A percentile compares a stretch with the other conserved stretches of the same genome.
phyloP scores from a whole-genome alignment of 1,140 invertebrate species.

The Neotoxoptera formosana region DNA sequence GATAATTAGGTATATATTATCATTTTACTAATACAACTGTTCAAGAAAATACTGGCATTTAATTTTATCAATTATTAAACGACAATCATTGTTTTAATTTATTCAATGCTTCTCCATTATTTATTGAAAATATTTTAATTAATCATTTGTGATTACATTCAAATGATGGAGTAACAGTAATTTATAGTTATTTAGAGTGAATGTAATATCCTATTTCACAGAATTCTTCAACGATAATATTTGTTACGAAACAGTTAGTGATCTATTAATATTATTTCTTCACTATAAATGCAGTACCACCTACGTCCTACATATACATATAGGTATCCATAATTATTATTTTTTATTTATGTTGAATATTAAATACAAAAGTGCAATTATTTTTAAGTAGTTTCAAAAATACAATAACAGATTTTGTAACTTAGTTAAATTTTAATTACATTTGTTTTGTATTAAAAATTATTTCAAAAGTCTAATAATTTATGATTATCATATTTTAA shows the following conservation, averaged over 20 bases:
- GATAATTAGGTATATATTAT: not conserved
- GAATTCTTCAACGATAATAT: not conserved
- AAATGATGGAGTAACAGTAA: not conserved
- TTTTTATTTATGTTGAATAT: not conserved
- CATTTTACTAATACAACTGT: not conserved
- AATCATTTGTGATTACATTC: not conserved
- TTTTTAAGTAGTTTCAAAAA: not conserved
- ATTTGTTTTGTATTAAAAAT: not conserved
- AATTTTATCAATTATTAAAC: not conserved
- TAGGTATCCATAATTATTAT: not conserved
- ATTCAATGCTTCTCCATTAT: not conserved
- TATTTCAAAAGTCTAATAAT: not conserved
- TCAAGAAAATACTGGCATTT: not conserved
- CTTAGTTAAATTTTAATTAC: not conserved
- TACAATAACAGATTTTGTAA: not conserved
- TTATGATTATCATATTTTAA: not conserved
- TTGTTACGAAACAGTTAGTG: not conserved
- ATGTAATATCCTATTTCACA: not conserved
- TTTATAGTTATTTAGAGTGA: not conserved
- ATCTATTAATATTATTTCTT: not conserved
- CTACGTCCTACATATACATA: no score
- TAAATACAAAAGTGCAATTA: not conserved
- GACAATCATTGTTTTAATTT: not conserved
- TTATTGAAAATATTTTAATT: conserved; percentile 3
- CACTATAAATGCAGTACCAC: not conserved